Evolutionary conservation across 1,140 invertebrate species (phyloP).

Genomic region (Calliphora vicina): DNA sequence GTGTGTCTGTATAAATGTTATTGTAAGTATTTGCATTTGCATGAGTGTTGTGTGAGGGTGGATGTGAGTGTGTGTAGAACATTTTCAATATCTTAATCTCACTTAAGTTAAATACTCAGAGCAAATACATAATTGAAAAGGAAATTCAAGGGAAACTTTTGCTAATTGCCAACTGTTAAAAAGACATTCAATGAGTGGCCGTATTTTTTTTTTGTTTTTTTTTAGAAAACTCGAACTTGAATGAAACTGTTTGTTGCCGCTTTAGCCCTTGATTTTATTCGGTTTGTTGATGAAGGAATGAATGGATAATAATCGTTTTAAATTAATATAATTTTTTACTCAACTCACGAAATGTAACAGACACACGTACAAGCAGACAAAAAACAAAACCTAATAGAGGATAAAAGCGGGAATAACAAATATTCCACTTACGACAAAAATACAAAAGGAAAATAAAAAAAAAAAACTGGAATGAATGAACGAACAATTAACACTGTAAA

Average conservation of each 20-base stretch:
- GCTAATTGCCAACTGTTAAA: background rate
- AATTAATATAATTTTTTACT: background rate
- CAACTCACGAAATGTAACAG: background rate
- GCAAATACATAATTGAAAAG: background rate
- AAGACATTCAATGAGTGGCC: background rate
- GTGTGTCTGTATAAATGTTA: too few species aligned
- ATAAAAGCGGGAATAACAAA: background rate
- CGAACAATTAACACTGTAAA: constrained; percentile 20
- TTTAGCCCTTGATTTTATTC: too few species aligned
- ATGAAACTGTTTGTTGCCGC: too few species aligned
- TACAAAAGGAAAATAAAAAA: background rate
- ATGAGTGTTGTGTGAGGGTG: too few species aligned
- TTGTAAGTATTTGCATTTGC: too few species aligned
- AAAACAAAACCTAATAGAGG: too few species aligned
- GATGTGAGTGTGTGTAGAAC: too few species aligned
- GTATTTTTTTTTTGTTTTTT: too few species aligned
- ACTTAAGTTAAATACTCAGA: background rate
- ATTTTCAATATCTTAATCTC: background rate
- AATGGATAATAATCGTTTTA: background rate
- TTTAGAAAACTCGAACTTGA: background rate
- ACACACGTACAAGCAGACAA: too few species aligned
- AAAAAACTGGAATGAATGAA: background rate
- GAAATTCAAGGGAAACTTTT: background rate
- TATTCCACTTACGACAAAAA: background rate
- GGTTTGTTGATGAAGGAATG: background rate